Evolutionary conservation across 2,797 vertebrate species (phyloP), one percentile per base, ranked within the genome.

Genomic region (Mus spretus): DNA sequence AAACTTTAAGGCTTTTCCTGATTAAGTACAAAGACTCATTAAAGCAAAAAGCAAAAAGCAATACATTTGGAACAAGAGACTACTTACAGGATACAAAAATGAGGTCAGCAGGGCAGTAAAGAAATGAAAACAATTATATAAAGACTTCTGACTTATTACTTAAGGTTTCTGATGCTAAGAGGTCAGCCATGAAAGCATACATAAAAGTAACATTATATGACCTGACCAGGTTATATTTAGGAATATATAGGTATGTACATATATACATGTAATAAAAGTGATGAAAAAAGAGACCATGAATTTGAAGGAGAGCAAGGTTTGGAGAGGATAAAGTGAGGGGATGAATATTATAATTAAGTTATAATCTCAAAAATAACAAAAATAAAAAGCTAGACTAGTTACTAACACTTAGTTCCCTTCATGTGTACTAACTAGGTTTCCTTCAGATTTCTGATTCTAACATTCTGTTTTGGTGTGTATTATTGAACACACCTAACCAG

Each of bases 1-100:
- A 91, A 91, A 97, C 96, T 93, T 82, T 86, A 94, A 63, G 78
- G n/a, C 75, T 63, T 91, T 97, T 94, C 24, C 92, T 85, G 70
- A 93, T 89, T 87, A 61, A 87, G n/a, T 81, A 81, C n/a, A 78
- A 89, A 95, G 37, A 31, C 70, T 77, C 24, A 57, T 95, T 75
- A 93, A 55, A 78, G 19, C 74, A 85, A 95, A 83, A 87, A n/a
- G 53, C 94, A 61, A 91, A 20, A 74, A 95, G 24, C 31, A 34
- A 81, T 15, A 95, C 70, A 93, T 63, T 44, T 59, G 65, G 94
- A 96, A 72, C n/a, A 74, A 93, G 57, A 89, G 8, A 44, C 28
- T 20, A n/a, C 80, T 75, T 53, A 55, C 1, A 72, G 72, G 96
- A 91, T 89, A 50, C 75, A 97, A 80, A 24, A 83, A 75, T 75